Conservation (phyloP, 2,888 invertebrate genomes). For the Cyrtodaria siliqua region DNA sequence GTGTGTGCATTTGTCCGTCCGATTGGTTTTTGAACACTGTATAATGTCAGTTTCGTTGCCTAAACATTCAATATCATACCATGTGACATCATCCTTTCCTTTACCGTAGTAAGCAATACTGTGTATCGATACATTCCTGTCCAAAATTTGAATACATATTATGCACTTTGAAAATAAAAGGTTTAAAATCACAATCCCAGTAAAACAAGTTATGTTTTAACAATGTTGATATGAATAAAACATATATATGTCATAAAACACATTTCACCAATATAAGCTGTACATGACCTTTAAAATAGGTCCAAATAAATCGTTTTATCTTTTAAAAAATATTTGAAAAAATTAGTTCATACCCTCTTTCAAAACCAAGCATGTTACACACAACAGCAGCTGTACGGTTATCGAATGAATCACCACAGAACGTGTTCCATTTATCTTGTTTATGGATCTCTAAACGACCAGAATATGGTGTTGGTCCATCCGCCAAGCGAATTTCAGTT, state of each 20-base stretch:
- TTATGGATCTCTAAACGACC: slow-evolving; percentile 2
- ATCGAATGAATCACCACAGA: slow-evolving; percentile 2
- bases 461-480: slow-evolving; percentile 1
- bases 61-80: slow-evolving; percentile 4
- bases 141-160: not conserved
- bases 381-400: not conserved
- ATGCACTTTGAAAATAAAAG: no score
- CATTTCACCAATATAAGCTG: no score
- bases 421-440: slow-evolving; percentile 11
- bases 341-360: not conserved
- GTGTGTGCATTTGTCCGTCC: not conserved
- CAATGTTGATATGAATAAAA: no score
- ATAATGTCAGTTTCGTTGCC: slow-evolving; percentile 17
- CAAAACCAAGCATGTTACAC: slow-evolving; percentile 18
- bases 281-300: no score
- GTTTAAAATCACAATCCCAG: no score
- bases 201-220: no score
- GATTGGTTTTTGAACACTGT: slow-evolving; percentile 4
- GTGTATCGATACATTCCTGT: not conserved
- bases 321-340: no score
- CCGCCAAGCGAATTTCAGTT: slow-evolving; percentile 2
- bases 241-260: no score
- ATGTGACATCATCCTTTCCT: not conserved
- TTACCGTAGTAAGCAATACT: not conserved
- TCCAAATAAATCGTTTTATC: no score